These are phyloP conservation scores for Neomorphus geoffroyi DNA, from an alignment of 2,797 vertebrate genomes.

Conservation along the genomic window DNA sequence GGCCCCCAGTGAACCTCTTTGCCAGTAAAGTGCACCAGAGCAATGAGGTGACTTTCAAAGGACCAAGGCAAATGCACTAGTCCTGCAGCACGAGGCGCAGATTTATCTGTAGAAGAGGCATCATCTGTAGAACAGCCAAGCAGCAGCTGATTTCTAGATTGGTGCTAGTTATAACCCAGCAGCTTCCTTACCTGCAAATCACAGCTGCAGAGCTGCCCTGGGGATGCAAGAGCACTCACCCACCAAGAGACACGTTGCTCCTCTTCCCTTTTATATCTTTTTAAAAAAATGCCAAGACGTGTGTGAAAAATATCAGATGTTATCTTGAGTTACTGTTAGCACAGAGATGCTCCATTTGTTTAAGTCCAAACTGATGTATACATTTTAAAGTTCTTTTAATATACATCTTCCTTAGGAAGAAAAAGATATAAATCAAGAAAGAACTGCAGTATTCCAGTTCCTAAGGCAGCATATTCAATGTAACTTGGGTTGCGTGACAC, in stretches of 20 bases:
- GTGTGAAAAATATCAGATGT: not conserved
- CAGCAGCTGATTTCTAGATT: not conserved
- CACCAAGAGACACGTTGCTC: accelerated
- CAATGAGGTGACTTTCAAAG: not conserved
- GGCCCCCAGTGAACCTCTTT: not conserved
- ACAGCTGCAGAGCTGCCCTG: not conserved
- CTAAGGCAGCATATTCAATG: not conserved
- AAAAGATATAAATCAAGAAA: not conserved
- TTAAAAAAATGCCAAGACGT: not conserved
- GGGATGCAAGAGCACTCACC: not conserved
- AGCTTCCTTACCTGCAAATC: not conserved
- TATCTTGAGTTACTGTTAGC: not conserved
- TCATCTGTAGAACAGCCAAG: not conserved
- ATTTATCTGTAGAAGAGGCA: not conserved
- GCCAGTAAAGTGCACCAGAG: not conserved
- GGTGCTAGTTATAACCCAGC: not conserved
- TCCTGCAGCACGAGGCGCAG: not conserved
- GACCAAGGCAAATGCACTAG: not conserved
- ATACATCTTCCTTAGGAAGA: not conserved
- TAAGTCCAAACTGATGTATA: not conserved
- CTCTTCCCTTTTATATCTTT: not conserved
- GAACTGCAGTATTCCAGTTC: not conserved
- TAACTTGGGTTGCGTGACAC: not conserved
- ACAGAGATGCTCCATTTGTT: not conserved
- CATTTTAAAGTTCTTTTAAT: not conserved